Evolutionary conservation across 2,113 vertebrate genomes (phyloP), one percentile per base, ranked within the genome.

Genomic region (Pedionomus torquatus): DNA sequence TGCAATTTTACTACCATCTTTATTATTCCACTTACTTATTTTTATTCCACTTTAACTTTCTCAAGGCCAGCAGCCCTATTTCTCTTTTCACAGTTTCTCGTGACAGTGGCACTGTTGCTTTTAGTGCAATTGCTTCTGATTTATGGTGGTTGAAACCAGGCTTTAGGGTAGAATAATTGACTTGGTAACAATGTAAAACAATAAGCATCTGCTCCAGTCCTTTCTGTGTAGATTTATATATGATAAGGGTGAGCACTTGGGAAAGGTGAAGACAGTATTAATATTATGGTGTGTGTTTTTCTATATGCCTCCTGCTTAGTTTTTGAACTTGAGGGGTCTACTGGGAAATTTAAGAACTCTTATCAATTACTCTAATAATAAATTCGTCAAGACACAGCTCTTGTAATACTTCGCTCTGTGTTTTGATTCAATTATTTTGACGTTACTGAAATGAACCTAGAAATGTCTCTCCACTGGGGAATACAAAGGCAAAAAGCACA

Each of bases 351-450:
- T 93, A 89, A 93, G 90, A 93, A 63, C 88, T 82, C 96, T 94
- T 93, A 96, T 96, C 93, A 97, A 96, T 97, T 97, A 89, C 87
- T 95, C 83, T 86, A 94, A 93, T 93, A 97, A 95, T 95, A 96
- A 96, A 97, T 97, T 96, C 5, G 0, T 94, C 93, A 83, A 84
- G 96, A 85, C 52, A 52, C 61, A 76, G 78, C 66, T 74, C 83
- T 92, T 87, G 87, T 90, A 91, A 75, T 91, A 66, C 72, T 97
- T 89, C 60, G 31, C 89, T 95, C 94, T 94, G 66, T 81, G 54
- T 86, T 98, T 96, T 97, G 85, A 97, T 96, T 93, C 86, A 95
- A 95, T 97, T 98, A 98, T 98, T 98, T 97, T 98, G 97, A 98
- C 92, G 33, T 97, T 88, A 95, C 95, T 97, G 93, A 97, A 97